Conservation (phyloP, 2,113 vertebrate genomes). For the Pelecanus crispus region DNA sequence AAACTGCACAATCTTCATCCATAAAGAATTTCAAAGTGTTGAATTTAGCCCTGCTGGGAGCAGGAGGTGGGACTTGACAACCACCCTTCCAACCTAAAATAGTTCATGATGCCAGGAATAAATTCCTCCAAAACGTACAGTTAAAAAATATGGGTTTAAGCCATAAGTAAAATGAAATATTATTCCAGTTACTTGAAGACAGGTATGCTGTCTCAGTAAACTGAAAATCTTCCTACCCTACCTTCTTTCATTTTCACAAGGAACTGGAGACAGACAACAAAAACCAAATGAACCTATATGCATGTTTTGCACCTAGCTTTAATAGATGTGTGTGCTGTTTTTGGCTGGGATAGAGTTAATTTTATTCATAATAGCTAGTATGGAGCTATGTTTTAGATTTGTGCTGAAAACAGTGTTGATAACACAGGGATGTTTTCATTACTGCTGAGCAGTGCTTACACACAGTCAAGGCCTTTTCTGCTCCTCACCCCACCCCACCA, state of each 20-base stretch:
- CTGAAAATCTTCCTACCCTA: not conserved
- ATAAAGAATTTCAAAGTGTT: not conserved
- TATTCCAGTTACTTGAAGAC: not conserved
- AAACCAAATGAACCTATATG: not conserved
- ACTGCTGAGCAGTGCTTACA: too few species aligned
- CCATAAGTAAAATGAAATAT: not conserved
- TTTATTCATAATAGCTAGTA: too few species aligned
- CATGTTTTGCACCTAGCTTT: not conserved
- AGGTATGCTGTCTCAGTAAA: not conserved
- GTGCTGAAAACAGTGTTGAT: too few species aligned
- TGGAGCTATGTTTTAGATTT: too few species aligned
- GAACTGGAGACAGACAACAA: not conserved
- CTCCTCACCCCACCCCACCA: too few species aligned
- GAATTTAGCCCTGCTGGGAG: not conserved
- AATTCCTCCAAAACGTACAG: not conserved
- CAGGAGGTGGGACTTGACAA: not conserved
- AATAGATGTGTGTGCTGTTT: not conserved
- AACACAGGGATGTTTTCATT: too few species aligned
- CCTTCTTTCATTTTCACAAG: not conserved
- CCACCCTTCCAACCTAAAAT: not conserved
- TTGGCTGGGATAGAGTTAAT: too few species aligned
- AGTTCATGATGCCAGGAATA: not conserved
- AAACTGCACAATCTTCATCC: not conserved
- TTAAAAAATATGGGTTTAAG: not conserved
- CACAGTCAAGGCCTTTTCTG: too few species aligned